Percentiles rank a stretch among this genome's conserved stretches.
Conservation (phyloP, 2,888 invertebrate species). For the Tipula confusa region DNA sequence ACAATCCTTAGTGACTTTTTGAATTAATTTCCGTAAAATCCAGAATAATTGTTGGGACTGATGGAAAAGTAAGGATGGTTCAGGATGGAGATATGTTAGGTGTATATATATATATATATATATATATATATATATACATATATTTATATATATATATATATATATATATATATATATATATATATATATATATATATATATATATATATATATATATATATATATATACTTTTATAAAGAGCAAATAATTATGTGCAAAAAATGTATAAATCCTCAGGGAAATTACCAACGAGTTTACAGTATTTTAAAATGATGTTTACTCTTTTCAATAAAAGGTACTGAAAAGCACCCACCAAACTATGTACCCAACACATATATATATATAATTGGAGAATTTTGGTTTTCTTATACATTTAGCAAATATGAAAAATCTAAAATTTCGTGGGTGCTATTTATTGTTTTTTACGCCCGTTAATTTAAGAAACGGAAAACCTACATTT, state of each 20-base stretch:
- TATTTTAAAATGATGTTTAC: neutral
- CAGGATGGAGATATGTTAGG: too few relatives aligned
- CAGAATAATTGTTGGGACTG: too few relatives aligned
- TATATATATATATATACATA: too few relatives aligned
- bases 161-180: too few relatives aligned
- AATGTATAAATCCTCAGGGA: neutral
- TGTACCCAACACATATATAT: neutral
- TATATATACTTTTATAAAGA: neutral
- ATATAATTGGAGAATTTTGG: too few relatives aligned
- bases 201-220: too few relatives aligned
- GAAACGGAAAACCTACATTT: neutral
- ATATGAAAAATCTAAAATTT: neutral
- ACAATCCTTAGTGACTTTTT: too few relatives aligned
- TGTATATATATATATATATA: too few relatives aligned
- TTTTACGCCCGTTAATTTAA: neutral
- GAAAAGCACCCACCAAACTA: neutral
- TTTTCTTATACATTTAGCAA: neutral
- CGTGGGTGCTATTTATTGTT: conserved; percentile 5
- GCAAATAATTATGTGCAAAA: neutral
- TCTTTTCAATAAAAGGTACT: neutral
- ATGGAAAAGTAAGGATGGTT: too few relatives aligned
- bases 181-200: too few relatives aligned
- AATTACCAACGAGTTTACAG: neutral
- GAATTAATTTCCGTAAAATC: too few relatives aligned
- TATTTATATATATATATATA: too few relatives aligned